Evolutionary conservation across 2,797 vertebrate species (phyloP), one percentile per base, ranked within the genome.

Genomic region (Cyprinella venusta): DNA sequence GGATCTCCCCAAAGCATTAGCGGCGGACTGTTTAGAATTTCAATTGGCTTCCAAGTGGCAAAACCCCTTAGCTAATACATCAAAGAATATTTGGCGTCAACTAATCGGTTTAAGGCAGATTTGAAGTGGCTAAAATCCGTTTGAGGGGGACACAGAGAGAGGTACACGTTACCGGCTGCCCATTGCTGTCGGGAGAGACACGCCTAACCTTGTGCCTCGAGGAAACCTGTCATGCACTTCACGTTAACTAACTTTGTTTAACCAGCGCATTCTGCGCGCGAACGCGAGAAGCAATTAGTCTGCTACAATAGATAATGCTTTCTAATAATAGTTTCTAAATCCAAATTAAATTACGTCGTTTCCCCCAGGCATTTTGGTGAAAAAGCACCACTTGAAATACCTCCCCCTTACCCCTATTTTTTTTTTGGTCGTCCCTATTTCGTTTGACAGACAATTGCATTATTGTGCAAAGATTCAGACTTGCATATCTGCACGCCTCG

Each of bases 1-100:
- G 91, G 90, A 93, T 94, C 93, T 94, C 94, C 93, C 94, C 91
- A 93, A 92, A 94, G 94, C 94, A 94, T 94, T 94, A 88, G 90
- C 90, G 92, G 92, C 89, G 90, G 93, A 93, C 92, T 94, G 92
- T 94, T 95, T 94, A 94, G 93, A 95, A 95, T 95, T 95, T 95
- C 94, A 95, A 95, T 94, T 94, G 94, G 92, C 92, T 94, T 94
- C 93, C 92, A 91, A 94, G 92, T 94, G 94, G 93, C 93, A 94
- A 94, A 95, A 94, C 93, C 94, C 94, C 93, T 93, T 92, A 94
- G 94, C 93, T 94, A 94, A 95, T 94, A 95, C 94, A 95, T 95
- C 94, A 95, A 95, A 95, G 93, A 95, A 94, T 94, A 93, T 94
- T 93, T 94, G 93, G 92, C 93, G 94, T 95, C 93, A 93, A 94